phyloP scores from a whole-genome alignment of 1,140 invertebrate genomes.

The Coelopa frigida region DNA sequence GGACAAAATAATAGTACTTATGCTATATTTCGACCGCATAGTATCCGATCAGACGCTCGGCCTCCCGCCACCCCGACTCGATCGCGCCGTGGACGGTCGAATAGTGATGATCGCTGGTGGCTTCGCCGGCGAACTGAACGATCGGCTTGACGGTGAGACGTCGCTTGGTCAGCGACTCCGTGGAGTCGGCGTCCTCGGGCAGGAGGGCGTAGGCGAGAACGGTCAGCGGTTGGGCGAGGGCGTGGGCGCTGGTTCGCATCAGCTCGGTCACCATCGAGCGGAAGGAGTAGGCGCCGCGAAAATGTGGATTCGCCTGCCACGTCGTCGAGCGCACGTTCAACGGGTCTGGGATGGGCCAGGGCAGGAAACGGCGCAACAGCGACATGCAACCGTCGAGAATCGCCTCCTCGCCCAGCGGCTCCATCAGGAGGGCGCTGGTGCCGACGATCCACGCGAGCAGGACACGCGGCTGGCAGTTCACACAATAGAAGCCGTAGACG shows the following conservation, averaged over 20 bases:
- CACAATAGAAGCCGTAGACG: conserved; percentile 55
- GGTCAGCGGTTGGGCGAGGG: conserved; percentile 8
- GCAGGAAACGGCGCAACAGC: conserved; percentile 41
- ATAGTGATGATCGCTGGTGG: conserved; percentile 57
- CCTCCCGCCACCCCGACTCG: conserved; percentile 68
- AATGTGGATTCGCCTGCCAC: conserved; percentile 61
- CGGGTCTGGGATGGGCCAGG: conserved; percentile 14
- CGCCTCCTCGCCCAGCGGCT: conserved; percentile 45
- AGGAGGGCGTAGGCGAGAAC: background rate
- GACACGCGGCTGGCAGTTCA: conserved; percentile 57
- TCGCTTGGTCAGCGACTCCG: background rate
- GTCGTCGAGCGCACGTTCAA: conserved; percentile 24
- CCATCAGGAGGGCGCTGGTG: conserved; percentile 48
- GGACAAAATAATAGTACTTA: too few relatives aligned
- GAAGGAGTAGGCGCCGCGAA: conserved; percentile 63
- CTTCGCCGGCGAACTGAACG: conserved; percentile 65
- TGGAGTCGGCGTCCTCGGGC: background rate
- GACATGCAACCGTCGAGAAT: conserved; percentile 43
- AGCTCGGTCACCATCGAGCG: conserved; percentile 46
- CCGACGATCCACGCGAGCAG: conserved; percentile 56
- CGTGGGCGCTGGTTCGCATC: background rate
- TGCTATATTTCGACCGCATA: background rate
- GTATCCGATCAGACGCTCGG: conserved; percentile 44
- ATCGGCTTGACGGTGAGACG: conserved; percentile 12
- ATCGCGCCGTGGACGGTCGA: conserved; percentile 76